Conservation (phyloP, 1,140 invertebrate genomes). For the Cheumatopsyche charites region DNA sequence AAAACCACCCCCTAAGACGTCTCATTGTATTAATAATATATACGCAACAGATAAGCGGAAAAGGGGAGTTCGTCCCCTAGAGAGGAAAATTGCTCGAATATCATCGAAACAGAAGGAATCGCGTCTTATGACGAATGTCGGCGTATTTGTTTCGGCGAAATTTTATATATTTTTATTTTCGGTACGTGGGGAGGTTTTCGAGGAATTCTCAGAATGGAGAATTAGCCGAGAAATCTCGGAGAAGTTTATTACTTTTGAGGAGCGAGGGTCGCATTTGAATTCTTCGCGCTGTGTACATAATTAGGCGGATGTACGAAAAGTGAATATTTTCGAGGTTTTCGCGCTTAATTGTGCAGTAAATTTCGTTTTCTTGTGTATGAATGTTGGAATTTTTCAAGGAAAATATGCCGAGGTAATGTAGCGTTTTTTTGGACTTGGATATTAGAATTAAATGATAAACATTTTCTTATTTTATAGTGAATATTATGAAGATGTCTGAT, state of each 20-base stretch:
- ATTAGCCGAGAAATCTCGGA: conserved; percentile 3
- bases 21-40: conserved; percentile 47
- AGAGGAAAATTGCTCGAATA: conserved; percentile 30
- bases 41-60: conserved; percentile 47
- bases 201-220: conserved; percentile 4
- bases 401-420: too few species aligned
- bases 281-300: conserved; percentile 1
- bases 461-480: too few species aligned
- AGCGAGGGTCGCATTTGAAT: conserved; percentile 6
- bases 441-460: too few species aligned
- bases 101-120: conserved; percentile 6
- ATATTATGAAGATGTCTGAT: too few species aligned
- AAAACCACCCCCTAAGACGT: neutral
- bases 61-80: conserved; percentile 30
- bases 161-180: conserved; percentile 10
- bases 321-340: too few species aligned
- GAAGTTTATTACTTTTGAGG: conserved; percentile 13
- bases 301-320: neutral
- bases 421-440: too few species aligned
- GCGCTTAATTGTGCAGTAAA: too few species aligned
- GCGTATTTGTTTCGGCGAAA: conserved; percentile 7
- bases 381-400: too few species aligned
- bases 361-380: too few species aligned
- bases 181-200: neutral
- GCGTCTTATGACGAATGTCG: neutral